A percentile compares a stretch with the other conserved stretches of the same genome.
Evolutionary conservation across 2,888 invertebrate genomes (phyloP).

Genomic region (Octodonta nipae): DNA sequence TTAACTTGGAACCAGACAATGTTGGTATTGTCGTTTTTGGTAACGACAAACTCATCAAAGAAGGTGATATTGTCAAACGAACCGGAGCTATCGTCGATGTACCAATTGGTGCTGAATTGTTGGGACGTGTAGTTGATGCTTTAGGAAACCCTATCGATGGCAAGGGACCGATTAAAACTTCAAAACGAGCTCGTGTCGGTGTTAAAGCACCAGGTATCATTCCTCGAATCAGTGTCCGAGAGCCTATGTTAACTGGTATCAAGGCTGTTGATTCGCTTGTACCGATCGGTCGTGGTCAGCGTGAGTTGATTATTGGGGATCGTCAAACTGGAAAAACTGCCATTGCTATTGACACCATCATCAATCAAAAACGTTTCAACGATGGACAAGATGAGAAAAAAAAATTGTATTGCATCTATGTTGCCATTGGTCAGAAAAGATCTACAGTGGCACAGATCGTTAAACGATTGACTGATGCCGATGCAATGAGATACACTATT

Average conservation of each 20-base stretch:
- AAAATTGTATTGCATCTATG: slow-evolving; percentile 98
- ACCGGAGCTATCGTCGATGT: slow-evolving; percentile 99
- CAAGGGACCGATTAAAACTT: slow-evolving; percentile 66
- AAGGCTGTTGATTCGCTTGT: slow-evolving; percentile 98
- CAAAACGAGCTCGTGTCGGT: slow-evolving; percentile 73
- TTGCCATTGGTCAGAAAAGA: slow-evolving; percentile 97
- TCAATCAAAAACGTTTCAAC: slow-evolving; percentile 98
- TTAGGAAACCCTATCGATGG: slow-evolving; percentile 45
- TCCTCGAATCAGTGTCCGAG: slow-evolving; percentile 93
- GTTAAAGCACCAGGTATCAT: slow-evolving; percentile 93
- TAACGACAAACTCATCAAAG: slow-evolving; percentile 97
- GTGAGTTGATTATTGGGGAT: slow-evolving; percentile 99
- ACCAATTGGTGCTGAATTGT: slow-evolving; percentile 84
- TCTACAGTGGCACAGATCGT: slow-evolving; percentile 98
- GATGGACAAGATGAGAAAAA: slow-evolving; percentile 91
- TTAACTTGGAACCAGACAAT: slow-evolving; percentile 99
- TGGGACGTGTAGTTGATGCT: slow-evolving; percentile 97
- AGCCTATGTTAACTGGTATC: slow-evolving; percentile 99
- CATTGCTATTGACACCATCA: slow-evolving; percentile 96
- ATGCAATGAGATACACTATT: slow-evolving; percentile 93
- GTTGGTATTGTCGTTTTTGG: slow-evolving; percentile 99
- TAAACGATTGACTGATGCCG: slow-evolving; percentile 75
- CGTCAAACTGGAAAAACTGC: slow-evolving; percentile 95
- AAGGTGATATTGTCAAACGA: slow-evolving; percentile 97
- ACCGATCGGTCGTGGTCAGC: slow-evolving; percentile 97